Evolutionary conservation across 2,113 vertebrate genomes (phyloP).

Genomic region (Zapornia atra): DNA sequence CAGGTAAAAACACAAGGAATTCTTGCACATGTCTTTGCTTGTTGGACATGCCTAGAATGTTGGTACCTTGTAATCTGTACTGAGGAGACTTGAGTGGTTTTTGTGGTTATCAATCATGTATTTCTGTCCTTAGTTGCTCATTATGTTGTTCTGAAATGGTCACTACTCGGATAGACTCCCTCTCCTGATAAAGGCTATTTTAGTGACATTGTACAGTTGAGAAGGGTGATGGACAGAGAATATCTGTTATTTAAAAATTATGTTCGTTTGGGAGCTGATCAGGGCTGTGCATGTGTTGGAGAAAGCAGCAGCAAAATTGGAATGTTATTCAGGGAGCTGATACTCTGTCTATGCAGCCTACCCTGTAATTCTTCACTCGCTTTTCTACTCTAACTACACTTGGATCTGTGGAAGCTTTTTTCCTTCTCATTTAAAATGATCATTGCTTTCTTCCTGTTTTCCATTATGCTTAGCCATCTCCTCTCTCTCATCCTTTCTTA

Average conservation of each 20-base stretch:
- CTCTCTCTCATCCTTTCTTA: neutral
- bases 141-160: neutral
- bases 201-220: neutral
- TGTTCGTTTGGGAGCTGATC: neutral
- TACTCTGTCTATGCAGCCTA: neutral
- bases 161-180: neutral
- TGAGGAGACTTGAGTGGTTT: neutral
- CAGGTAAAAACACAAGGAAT: neutral
- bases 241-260: neutral
- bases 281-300: neutral
- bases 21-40: no score
- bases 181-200: neutral
- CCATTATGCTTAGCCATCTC: fast-evolving
- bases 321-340: neutral
- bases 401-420: neutral
- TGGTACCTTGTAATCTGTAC: neutral
- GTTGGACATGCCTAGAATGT: neutral
- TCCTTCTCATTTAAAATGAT: neutral
- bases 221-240: neutral
- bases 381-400: neutral
- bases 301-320: neutral
- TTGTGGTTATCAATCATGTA: neutral
- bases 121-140: neutral
- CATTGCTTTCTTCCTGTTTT: neutral
- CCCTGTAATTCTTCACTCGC: neutral